Percentiles rank a stretch among this genome's conserved stretches.
Conservation (phyloP, 2,888 invertebrate species). For the Caenorhabditis becei region DNA sequence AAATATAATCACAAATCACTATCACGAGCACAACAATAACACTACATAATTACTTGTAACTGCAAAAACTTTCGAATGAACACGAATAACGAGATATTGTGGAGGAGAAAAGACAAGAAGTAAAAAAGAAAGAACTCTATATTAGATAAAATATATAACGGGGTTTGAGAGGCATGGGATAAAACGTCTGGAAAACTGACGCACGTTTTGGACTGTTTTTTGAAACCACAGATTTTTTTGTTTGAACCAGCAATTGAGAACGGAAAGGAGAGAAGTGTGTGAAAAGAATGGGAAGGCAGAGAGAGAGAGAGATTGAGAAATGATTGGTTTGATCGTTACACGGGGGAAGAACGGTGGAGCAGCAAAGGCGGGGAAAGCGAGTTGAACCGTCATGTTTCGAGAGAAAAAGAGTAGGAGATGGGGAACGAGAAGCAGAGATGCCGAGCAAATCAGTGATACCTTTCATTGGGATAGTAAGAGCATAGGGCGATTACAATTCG, state of each 20-base stretch:
- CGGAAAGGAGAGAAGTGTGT: conserved; percentile 37
- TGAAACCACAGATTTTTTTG: conserved; percentile 41
- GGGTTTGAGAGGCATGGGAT: conserved; percentile 4
- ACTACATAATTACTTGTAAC: conserved; percentile 39
- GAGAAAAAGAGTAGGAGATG: conserved; percentile 1
- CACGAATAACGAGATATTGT: conserved; percentile 48
- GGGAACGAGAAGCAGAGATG: conserved; percentile 2
- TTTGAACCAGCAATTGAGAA: conserved; percentile 61
- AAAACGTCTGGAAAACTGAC: conserved; percentile 9
- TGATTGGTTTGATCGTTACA: conserved; percentile 50
- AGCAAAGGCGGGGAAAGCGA: conserved; percentile 40
- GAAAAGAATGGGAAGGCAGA: conserved; percentile 12
- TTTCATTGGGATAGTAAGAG: conserved; percentile 13
- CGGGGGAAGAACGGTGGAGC: conserved; percentile 29
- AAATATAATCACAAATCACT: conserved; percentile 44
- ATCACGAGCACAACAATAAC: conserved; percentile 49
- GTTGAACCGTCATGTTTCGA: conserved; percentile 52
- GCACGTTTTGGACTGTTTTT: conserved; percentile 40
- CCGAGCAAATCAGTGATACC: not conserved
- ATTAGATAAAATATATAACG: conserved; percentile 14
- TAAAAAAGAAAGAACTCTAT: not conserved
- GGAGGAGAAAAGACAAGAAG: conserved; percentile 1
- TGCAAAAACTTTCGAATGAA: conserved; percentile 28
- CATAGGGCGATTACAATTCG: conserved; percentile 3
- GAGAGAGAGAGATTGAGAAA: conserved; percentile 33